A percentile compares a stretch with the other conserved stretches of the same genome.
These are phyloP conservation scores for Leucopsar rothschildi DNA, from an alignment of 2,113 vertebrate species.

Conservation along the genomic window DNA sequence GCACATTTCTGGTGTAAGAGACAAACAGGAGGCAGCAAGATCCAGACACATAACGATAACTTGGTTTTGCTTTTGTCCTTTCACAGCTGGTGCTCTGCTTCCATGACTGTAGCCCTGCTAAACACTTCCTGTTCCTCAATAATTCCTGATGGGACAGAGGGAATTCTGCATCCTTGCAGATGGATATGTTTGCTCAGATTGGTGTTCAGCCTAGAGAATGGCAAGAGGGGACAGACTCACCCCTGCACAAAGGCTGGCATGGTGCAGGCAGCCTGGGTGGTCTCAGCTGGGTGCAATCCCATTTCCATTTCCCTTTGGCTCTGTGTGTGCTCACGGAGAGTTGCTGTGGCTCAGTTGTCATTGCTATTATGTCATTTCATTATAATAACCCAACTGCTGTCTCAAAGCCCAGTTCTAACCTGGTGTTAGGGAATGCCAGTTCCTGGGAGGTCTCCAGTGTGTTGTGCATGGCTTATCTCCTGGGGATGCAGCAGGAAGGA, in stretches of 20 bases:
- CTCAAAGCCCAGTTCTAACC: background rate
- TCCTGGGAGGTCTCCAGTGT: background rate
- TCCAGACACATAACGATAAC: background rate
- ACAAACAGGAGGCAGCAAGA: background rate
- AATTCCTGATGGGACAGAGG: background rate
- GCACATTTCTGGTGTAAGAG: background rate
- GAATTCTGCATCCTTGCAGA: background rate
- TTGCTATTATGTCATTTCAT: background rate
- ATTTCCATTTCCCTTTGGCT: background rate
- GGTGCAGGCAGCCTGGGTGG: background rate
- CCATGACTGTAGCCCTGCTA: background rate
- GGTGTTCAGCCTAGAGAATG: background rate
- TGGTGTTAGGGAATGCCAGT: fast-evolving
- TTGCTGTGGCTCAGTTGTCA: background rate
- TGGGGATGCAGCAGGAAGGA: background rate
- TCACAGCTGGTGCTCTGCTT: background rate
- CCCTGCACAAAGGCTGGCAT: background rate
- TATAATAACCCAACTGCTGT: fast-evolving
- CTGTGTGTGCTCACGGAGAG: background rate
- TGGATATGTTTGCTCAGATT: background rate
- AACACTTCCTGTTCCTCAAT: background rate
- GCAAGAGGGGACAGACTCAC: background rate
- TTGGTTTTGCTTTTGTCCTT: background rate
- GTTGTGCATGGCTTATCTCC: background rate
- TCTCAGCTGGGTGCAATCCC: background rate